Evolutionary conservation across 92 coral and sea anemone genomes (phyloP).

Genomic region (Actinernus sp.): DNA sequence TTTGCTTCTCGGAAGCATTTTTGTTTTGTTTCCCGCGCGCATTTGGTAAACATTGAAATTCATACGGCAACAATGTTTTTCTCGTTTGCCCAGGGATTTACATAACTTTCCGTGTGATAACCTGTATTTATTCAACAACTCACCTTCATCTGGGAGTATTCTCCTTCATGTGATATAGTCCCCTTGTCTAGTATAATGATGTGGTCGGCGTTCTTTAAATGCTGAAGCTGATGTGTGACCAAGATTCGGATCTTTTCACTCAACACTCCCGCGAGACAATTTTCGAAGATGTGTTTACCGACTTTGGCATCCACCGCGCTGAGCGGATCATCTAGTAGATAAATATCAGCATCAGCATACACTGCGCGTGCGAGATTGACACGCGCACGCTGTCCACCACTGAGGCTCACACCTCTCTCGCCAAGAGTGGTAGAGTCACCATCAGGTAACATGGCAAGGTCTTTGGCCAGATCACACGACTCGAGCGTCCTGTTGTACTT

Average conservation of each 20-base stretch:
- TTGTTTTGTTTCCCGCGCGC: no score
- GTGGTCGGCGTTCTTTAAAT: conserved; percentile 85
- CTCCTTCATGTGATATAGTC: conserved; percentile 69
- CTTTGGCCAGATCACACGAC: conserved; percentile 85
- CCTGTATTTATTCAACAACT: no score
- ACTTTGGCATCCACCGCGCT: conserved; percentile 95
- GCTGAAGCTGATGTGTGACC: conserved; percentile 90
- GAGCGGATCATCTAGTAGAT: conserved; percentile 84
- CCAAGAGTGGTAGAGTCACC: conserved; percentile 83
- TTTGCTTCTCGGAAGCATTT: no score
- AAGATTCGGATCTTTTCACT: conserved; percentile 78
- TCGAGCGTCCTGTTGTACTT: conserved; percentile 74
- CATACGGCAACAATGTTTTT: no score
- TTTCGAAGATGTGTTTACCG: conserved; percentile 91
- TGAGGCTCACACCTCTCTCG: conserved; percentile 86
- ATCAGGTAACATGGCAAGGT: conserved; percentile 68
- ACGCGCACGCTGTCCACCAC: conserved; percentile 95
- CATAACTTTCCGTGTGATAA: no score
- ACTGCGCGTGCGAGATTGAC: conserved; percentile 95
- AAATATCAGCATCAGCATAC: conserved; percentile 87
- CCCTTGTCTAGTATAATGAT: conserved; percentile 86
- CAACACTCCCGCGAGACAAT: conserved; percentile 79
- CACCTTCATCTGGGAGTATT: conserved; percentile 67
- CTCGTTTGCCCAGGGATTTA: no score
- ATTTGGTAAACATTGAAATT: not conserved